Percentiles rank a stretch among this genome's conserved stretches.
Conservation (phyloP, 2,797 vertebrate species). For the Etheostoma nigrum region DNA sequence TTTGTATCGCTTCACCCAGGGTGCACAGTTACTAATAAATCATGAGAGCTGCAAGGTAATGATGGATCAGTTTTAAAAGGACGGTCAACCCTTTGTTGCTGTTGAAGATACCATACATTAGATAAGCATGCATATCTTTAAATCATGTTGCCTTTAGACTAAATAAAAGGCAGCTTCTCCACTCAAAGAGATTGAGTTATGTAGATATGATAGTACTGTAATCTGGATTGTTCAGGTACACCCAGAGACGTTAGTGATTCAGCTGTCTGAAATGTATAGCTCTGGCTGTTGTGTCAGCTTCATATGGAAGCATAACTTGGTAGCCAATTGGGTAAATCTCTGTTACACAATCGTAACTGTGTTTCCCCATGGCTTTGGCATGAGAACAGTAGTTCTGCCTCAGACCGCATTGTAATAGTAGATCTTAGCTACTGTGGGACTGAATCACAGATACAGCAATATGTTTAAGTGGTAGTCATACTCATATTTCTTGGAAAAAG, state of each 20-base stretch:
- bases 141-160: not conserved
- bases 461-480: not conserved
- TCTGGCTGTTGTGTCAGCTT: not conserved
- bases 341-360: constrained; percentile 22
- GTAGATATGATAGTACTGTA: not conserved
- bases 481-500: constrained; percentile 6
- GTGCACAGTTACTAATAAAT: constrained; percentile 26
- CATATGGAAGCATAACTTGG: not conserved
- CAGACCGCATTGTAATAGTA: not conserved
- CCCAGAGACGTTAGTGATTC: constrained; percentile 9
- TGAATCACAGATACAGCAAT: constrained; percentile 28
- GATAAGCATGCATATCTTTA: not conserved
- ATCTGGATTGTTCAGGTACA: constrained; percentile 21
- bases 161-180: not conserved
- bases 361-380: constrained; percentile 13
- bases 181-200: not conserved
- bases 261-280: not conserved
- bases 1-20: constrained; percentile 57
- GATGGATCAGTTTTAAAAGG: constrained; percentile 7
- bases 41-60: constrained; percentile 20
- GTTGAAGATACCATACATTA: not conserved
- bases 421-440: not conserved
- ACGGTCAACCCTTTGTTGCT: not conserved
- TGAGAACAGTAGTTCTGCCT: constrained; percentile 7
- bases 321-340: constrained; percentile 1